Conservation (phyloP, 2,797 vertebrate species). For the Poecilia picta region DNA sequence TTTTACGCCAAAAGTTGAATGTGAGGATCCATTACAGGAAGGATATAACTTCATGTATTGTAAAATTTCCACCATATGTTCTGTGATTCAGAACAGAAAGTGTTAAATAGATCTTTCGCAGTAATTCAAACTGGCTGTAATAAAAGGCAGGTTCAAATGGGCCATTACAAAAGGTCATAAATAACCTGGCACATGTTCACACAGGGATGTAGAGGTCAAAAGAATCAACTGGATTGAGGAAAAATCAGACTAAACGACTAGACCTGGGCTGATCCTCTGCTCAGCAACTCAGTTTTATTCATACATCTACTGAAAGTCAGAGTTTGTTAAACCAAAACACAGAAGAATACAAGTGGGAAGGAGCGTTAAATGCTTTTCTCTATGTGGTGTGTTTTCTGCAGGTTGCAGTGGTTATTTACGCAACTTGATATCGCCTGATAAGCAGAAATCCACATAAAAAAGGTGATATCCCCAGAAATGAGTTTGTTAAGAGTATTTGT, state of each 20-base stretch:
- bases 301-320: background rate
- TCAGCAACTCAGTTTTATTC: background rate
- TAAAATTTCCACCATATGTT: background rate
- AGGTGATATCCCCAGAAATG: background rate
- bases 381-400: background rate
- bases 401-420: background rate
- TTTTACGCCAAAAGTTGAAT: background rate
- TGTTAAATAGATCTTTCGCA: background rate
- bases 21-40: constrained; percentile 1
- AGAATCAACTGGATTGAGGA: background rate
- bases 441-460: background rate
- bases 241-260: constrained; percentile 6
- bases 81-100: constrained; percentile 5
- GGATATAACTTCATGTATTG: background rate
- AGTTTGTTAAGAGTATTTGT: background rate
- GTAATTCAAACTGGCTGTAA: constrained; percentile 8
- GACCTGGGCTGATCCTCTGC: background rate
- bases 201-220: constrained; percentile 5
- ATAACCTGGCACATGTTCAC: constrained; percentile 3
- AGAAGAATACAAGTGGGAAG: background rate
- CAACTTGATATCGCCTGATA: background rate
- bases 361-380: background rate
- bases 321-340: background rate
- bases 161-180: constrained; percentile 13
- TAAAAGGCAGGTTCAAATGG: constrained; percentile 7